These are phyloP conservation scores for Pycnonotus jocosus DNA, from an alignment of 2,113 vertebrate genomes.

Conservation along the genomic window DNA sequence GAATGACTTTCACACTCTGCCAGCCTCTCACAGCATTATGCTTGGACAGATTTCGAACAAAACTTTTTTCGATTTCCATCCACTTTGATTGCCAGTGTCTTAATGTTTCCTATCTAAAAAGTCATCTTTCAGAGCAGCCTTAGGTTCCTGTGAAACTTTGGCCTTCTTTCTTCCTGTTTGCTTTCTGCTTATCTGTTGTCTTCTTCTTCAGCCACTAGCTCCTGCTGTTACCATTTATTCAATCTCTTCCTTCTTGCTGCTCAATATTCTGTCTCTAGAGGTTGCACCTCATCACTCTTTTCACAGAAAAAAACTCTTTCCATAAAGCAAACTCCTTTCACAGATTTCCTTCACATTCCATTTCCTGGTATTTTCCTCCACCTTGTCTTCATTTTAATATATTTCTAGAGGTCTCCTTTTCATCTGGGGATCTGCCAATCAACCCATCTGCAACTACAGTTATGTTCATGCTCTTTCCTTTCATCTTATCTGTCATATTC, in stretches of 20 bases:
- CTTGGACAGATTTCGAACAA: neutral
- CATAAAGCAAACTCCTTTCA: neutral
- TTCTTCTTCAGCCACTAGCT: neutral
- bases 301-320: neutral
- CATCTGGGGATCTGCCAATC: conserved; percentile 41
- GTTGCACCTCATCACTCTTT: neutral
- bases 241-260: neutral
- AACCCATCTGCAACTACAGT: conserved; percentile 22
- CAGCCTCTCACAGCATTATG: neutral
- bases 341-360: neutral
- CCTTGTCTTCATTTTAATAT: neutral
- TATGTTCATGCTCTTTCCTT: conserved; percentile 5
- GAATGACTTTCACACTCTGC: neutral
- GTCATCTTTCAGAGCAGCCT: neutral
- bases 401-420: conserved; percentile 31
- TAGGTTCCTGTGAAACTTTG: neutral
- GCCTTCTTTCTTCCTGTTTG: neutral
- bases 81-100: neutral
- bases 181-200: neutral
- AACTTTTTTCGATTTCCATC: neutral
- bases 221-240: neutral
- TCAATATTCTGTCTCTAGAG: neutral
- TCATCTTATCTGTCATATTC: conserved; percentile 48
- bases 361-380: neutral
- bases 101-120: neutral